Evolutionary conservation across 2,888 invertebrate genomes (phyloP).

Genomic region (Nomada lathburiana): DNA sequence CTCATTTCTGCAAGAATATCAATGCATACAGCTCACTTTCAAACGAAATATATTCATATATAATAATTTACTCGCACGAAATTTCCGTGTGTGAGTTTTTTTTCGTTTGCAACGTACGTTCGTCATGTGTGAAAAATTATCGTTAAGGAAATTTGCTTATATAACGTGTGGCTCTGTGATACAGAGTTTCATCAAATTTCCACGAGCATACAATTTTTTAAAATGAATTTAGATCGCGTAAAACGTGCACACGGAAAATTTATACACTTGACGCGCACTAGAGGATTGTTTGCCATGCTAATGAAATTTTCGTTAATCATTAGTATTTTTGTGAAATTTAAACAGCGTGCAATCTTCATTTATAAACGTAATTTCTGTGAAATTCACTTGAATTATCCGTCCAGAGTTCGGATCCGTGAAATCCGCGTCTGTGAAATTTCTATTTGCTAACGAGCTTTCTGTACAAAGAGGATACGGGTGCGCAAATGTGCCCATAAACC

Average conservation of each 20-base stretch:
- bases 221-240: background rate
- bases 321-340: background rate
- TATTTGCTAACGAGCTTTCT: background rate
- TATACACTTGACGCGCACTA: no score
- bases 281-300: background rate
- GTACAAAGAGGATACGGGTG: background rate
- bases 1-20: no score
- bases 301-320: background rate
- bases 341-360: background rate
- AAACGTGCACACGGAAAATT: background rate
- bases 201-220: background rate
- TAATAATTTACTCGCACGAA: no score
- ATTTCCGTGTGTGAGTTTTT: no score
- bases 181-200: background rate
- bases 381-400: background rate
- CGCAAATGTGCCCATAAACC: background rate
- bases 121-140: no score
- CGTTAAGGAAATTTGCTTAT: background rate
- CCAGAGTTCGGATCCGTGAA: background rate
- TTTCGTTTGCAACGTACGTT: no score
- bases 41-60: no score
- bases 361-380: background rate
- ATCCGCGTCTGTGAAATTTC: conserved; percentile 1
- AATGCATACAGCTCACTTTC: no score
- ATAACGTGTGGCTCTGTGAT: background rate